These are phyloP conservation scores for Phaonia tiefii DNA, from an alignment of 2,888 invertebrate species.

Conservation along the genomic window DNA sequence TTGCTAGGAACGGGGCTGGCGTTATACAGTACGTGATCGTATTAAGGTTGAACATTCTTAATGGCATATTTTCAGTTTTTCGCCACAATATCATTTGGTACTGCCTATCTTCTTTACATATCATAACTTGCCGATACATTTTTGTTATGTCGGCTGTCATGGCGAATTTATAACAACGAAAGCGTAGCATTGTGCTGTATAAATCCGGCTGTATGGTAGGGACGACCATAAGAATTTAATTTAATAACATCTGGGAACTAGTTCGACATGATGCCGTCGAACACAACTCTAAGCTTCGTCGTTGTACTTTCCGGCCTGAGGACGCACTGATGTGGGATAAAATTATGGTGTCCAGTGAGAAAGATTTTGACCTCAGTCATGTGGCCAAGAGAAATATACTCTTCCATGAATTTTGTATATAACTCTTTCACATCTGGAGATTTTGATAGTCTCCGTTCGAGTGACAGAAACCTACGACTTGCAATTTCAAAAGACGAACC, in stretches of 20 bases:
- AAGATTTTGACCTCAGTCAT: constrained; percentile 13
- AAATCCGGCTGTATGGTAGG: constrained; percentile 51
- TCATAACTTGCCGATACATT: constrained; percentile 50
- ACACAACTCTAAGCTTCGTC: no score
- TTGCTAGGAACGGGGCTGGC: no score
- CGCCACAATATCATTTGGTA: constrained; percentile 46
- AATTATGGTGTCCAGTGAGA: constrained; percentile 13
- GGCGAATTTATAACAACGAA: constrained; percentile 38
- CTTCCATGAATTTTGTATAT: no score
- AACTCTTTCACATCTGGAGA: no score
- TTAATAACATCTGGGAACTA: constrained; percentile 34
- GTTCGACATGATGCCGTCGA: constrained; percentile 37
- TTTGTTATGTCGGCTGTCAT: constrained; percentile 51
- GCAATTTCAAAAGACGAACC: no score
- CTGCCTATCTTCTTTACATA: constrained; percentile 37
- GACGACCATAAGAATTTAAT: constrained; percentile 45
- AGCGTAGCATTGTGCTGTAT: constrained; percentile 29
- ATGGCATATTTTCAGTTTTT: constrained; percentile 14
- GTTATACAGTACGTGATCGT: no score
- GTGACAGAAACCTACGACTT: no score
- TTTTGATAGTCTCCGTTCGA: no score
- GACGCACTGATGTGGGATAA: constrained; percentile 49
- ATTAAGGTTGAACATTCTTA: no score
- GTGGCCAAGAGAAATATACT: constrained; percentile 29
- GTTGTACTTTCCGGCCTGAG: no score